Conservation (phyloP, 2,888 invertebrate species). For the Drosophila emarginata region DNA sequence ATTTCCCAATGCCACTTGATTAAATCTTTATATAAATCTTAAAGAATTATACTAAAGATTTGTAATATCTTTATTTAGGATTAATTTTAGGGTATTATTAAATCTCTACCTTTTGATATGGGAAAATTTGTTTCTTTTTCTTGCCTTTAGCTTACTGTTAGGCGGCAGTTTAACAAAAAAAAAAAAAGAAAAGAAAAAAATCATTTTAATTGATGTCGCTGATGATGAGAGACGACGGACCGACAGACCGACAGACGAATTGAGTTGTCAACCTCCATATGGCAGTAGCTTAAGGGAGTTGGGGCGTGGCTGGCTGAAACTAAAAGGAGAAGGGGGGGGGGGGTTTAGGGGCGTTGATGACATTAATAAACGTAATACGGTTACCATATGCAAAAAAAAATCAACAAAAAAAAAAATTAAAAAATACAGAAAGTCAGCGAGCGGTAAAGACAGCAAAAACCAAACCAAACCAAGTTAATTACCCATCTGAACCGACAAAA, state of each 20-base stretch:
- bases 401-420: constrained; percentile 14
- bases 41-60: too few relatives aligned
- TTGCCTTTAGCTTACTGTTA: constrained; percentile 59
- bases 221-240: constrained; percentile 23
- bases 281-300: constrained; percentile 14
- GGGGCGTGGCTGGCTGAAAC: constrained; percentile 16
- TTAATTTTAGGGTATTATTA: neutral
- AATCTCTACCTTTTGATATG: neutral
- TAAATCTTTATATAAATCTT: too few relatives aligned
- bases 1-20: too few relatives aligned
- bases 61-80: too few relatives aligned
- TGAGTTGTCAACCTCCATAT: constrained; percentile 67
- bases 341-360: constrained; percentile 64
- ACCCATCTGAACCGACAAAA: constrained; percentile 35
- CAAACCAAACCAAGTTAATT: constrained; percentile 57
- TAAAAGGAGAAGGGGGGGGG: constrained; percentile 22
- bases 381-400: constrained; percentile 62
- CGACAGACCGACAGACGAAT: constrained; percentile 44
- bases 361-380: constrained; percentile 66
- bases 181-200: constrained; percentile 41
- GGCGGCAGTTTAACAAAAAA: constrained; percentile 41
- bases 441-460: constrained; percentile 1
- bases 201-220: constrained; percentile 66
- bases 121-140: neutral
- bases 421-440: constrained; percentile 33